Conservation (phyloP, 2,797 vertebrate species). For the Hybognathus amarus region DNA sequence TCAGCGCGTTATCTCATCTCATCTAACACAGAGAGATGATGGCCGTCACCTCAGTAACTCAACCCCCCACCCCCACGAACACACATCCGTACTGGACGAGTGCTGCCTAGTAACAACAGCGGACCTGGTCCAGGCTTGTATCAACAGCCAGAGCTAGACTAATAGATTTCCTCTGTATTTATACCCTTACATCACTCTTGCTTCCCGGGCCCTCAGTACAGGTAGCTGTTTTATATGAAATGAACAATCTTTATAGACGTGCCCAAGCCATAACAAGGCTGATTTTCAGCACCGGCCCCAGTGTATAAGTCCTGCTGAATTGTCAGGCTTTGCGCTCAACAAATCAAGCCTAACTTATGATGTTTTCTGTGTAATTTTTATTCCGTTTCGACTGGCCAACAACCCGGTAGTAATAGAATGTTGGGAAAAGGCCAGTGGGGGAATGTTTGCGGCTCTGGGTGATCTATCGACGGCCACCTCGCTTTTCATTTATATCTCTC, state of each 20-base stretch:
- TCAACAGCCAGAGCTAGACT: slow-evolving; percentile 79
- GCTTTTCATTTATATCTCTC: slow-evolving; percentile 93
- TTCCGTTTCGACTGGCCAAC: slow-evolving; percentile 91
- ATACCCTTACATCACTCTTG: slow-evolving; percentile 89
- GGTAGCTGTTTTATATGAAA: slow-evolving; percentile 96
- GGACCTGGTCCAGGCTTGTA: slow-evolving; percentile 68
- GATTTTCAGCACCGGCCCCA: slow-evolving; percentile 87
- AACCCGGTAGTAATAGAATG: slow-evolving; percentile 82
- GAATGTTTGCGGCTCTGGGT: slow-evolving; percentile 83
- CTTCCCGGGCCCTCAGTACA: slow-evolving; percentile 84
- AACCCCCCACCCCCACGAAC: slow-evolving; percentile 44
- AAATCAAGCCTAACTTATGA: slow-evolving; percentile 98
- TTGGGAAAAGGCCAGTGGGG: slow-evolving; percentile 88
- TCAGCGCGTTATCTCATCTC: slow-evolving; percentile 81
- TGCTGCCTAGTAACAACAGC: slow-evolving; percentile 74
- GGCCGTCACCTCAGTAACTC: slow-evolving; percentile 67
- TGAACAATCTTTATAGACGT: slow-evolving; percentile 98
- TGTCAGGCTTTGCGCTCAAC: slow-evolving; percentile 93
- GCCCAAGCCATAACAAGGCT: slow-evolving; percentile 90
- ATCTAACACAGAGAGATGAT: slow-evolving; percentile 71
- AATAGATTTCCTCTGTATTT: slow-evolving; percentile 92
- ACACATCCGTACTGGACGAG: slow-evolving; percentile 68
- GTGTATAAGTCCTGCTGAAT: slow-evolving; percentile 91
- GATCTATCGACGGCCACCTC: slow-evolving; percentile 83
- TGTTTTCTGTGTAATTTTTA: slow-evolving; percentile 97